Percentiles rank a stretch among this genome's conserved stretches.
phyloP scores from a whole-genome alignment of 2,888 invertebrate species.

The Lasioglossum pauxillum region DNA sequence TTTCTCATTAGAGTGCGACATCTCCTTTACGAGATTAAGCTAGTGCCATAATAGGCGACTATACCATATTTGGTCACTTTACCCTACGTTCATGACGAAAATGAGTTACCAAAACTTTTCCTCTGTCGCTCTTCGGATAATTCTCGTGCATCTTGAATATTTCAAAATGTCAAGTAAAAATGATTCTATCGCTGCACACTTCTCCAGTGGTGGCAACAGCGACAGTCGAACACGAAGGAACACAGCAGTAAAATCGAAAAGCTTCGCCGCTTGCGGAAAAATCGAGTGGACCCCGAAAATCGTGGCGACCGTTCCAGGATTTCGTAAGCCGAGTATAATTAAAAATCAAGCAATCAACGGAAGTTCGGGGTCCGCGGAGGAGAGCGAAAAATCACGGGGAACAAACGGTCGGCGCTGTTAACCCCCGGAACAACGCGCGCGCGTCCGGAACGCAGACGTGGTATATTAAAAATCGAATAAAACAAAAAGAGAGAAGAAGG shows the following conservation, averaged over 20 bases:
- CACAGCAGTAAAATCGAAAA: not conserved
- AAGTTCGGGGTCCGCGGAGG: not conserved
- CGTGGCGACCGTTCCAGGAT: not conserved
- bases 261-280: not conserved
- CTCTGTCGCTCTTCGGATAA: too few species aligned
- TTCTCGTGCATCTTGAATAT: not conserved
- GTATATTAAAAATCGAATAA: conserved; percentile 18
- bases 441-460: not conserved
- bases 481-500: not conserved
- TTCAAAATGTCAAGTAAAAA: not conserved
- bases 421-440: not conserved
- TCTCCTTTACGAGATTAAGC: too few species aligned
- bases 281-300: not conserved
- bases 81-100: too few species aligned
- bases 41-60: too few species aligned
- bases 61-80: too few species aligned
- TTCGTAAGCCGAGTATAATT: not conserved
- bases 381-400: not conserved
- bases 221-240: not conserved
- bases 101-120: too few species aligned
- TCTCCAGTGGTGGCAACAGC: not conserved
- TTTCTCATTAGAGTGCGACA: too few species aligned
- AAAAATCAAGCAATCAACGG: conserved; percentile 22
- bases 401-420: conserved; percentile 8
- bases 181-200: not conserved